A percentile compares a stretch with the other conserved stretches of the same genome.
Conservation (phyloP, 1,140 invertebrate species). For the Pristionchus pacificus region DNA sequence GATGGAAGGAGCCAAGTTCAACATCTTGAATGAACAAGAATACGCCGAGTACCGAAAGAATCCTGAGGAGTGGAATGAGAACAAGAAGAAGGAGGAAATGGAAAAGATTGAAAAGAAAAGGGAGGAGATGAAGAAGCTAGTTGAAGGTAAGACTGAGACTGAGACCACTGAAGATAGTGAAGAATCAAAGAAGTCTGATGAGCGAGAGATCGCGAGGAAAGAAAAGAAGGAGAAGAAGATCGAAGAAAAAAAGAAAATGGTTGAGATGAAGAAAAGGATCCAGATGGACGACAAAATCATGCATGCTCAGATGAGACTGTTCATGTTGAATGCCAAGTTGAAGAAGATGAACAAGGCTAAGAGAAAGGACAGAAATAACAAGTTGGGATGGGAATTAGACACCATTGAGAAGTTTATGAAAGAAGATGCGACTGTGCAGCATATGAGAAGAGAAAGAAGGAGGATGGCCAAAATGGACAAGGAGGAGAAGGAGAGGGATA, state of each 20-base stretch:
- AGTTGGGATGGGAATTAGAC: too few relatives aligned
- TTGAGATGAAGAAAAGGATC: neutral
- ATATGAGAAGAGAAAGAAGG: neutral
- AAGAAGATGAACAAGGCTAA: constrained; percentile 8
- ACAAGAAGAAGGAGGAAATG: neutral
- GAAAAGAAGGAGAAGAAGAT: neutral
- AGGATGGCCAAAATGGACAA: neutral
- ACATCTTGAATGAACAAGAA: too few relatives aligned
- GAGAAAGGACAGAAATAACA: neutral
- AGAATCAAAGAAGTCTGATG: neutral
- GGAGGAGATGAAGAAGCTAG: constrained; percentile 1
- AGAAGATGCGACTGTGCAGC: neutral
- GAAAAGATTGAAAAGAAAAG: neutral
- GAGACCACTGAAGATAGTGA: neutral
- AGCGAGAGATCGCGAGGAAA: neutral
- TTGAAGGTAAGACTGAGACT: neutral
- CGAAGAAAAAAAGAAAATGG: too few relatives aligned
- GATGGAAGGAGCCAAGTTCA: too few relatives aligned
- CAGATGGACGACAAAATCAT: neutral
- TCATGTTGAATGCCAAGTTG: neutral
- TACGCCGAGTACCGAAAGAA: too few relatives aligned
- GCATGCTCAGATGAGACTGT: neutral
- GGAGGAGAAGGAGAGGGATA: neutral
- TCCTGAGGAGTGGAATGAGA: neutral
- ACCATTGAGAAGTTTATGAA: constrained; percentile 7